Base-by-base conservation (phyloP, 2,888 invertebrate species). In the Drosophila mercatorum region DNA sequence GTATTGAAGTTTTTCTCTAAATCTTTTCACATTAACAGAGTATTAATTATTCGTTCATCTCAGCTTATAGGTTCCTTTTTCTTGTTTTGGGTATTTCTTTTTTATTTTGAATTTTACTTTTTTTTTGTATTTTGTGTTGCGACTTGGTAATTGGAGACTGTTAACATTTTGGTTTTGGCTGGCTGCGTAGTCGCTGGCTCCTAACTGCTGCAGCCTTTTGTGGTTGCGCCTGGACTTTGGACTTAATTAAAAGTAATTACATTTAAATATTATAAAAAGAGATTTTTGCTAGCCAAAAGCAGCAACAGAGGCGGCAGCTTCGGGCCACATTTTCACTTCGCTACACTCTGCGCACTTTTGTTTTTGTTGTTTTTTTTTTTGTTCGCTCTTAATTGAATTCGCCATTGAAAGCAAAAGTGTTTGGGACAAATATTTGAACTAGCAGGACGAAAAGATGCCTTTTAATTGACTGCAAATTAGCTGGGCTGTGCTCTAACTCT, bases 191-290 rank as follows among this genome's bases (percentile, higher is more conserved):
- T 68, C 47, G 64, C 59, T 44, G 65, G 47, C 40, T 61, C 41
- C 40, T 31, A 61, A 77, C 65, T 66, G 60, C 69, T 74, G 76
- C 69, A 61, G 74, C 53, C 77, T 77, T 77, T 82, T 82, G 81
- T 83, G 81, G 82, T 83, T 68, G 67, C 44, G 61, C 63, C 65
- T 80, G 71, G 81, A 73, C 70, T 64, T 65, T 58, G 72, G 83
- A 84, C 86, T 82, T 84, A 85, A 84, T 84, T 84, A 84, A 84
- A 84, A 83, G 83, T 83, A 84, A 84, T 86, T 82, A 74, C 73
- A 86, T 83, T 79, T 83, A 86, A 83, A 84, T 83, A 85, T 78
- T 83, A 83, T 74, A 75, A 71, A 80, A 80, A 68, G 61, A 61
- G 69, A 80, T 71, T 80, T 68, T 75, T 52, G 73, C 74, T 61